Percentiles rank a stretch among this genome's conserved stretches.
Conservation (phyloP, 2,113 vertebrate species). For the Acanthisitta chloris region DNA sequence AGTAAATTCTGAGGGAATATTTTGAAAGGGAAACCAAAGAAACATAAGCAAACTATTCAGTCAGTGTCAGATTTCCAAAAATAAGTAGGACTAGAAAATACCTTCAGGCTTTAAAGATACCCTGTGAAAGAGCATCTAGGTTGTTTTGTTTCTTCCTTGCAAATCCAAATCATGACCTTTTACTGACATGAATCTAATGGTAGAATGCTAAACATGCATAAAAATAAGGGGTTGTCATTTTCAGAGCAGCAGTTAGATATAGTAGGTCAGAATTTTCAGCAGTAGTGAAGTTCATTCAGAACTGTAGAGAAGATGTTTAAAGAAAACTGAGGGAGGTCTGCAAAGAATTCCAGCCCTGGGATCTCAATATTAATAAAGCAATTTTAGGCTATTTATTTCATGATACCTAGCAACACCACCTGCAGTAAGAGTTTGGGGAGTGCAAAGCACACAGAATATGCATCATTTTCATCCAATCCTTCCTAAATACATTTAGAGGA, state of each 20-base stretch:
- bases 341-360: not conserved
- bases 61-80: not conserved
- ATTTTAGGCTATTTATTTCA: not conserved
- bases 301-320: not conserved
- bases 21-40: not conserved
- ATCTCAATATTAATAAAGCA: not conserved
- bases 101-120: not conserved
- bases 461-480: not conserved
- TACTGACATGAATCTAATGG: not conserved
- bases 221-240: not conserved
- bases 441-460: not conserved
- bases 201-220: not conserved
- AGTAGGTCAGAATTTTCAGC: not conserved
- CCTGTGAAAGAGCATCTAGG: not conserved
- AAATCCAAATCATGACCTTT: not conserved
- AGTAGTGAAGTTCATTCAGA: not conserved
- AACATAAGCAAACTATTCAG: not conserved
- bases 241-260: not conserved
- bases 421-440: not conserved
- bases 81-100: not conserved
- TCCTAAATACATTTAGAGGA: not conserved
- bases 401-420: not conserved
- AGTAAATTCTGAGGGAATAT: not conserved
- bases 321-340: not conserved
- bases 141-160: not conserved